phyloP scores from a whole-genome alignment of 2,888 invertebrate genomes.

The Malthinus flaveolus region DNA sequence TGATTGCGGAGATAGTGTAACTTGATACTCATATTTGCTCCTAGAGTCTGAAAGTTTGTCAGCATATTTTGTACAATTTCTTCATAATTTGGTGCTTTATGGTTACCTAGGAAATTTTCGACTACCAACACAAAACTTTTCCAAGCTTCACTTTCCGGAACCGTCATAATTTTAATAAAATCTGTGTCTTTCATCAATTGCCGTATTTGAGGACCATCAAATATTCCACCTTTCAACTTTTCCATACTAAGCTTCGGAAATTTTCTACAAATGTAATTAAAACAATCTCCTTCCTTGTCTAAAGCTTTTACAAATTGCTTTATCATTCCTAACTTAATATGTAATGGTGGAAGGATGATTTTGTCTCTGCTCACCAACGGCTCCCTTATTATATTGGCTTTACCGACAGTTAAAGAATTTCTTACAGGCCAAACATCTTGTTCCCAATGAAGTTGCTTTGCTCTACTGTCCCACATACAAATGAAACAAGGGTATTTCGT shows the following conservation, averaged over 20 bases:
- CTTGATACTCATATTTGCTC: background rate
- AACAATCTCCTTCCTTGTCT: too few species aligned
- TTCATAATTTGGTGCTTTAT: too few species aligned
- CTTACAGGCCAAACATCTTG: constrained; percentile 25
- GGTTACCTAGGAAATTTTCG: background rate
- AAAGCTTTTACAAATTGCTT: background rate
- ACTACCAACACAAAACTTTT: too few species aligned
- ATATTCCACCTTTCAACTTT: background rate
- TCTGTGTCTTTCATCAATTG: background rate
- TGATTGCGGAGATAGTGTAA: background rate
- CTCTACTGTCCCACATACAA: constrained; percentile 37
- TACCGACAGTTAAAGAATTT: constrained; percentile 1
- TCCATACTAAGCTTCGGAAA: background rate
- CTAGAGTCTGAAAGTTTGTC: background rate
- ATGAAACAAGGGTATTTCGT: constrained; percentile 37
- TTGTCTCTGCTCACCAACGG: background rate
- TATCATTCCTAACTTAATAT: background rate
- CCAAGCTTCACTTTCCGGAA: too few species aligned
- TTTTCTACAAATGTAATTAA: too few species aligned
- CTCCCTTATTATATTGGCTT: background rate
- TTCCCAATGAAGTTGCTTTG: constrained; percentile 29
- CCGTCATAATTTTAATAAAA: too few species aligned
- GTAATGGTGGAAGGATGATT: background rate
- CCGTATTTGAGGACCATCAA: background rate
- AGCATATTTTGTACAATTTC: too few species aligned